Conservation (phyloP, 2,797 vertebrate species). For the Anguilla pacifica region DNA sequence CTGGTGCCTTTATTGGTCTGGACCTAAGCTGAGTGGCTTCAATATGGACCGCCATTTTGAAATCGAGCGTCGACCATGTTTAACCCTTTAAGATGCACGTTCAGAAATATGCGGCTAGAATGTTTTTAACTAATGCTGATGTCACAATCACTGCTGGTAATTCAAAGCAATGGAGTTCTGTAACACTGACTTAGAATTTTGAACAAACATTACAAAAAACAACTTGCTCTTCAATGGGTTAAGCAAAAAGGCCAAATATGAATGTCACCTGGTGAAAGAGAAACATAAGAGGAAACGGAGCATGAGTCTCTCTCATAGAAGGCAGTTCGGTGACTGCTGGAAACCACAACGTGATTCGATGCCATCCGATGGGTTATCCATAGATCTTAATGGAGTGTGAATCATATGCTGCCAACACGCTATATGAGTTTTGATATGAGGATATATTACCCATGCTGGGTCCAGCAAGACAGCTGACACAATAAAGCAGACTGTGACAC, state of each 20-base stretch:
- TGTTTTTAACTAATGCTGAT: neutral
- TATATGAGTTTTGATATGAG: neutral
- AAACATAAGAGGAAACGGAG: neutral
- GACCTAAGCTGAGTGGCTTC: slow-evolving; percentile 6
- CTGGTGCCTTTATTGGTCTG: slow-evolving; percentile 23
- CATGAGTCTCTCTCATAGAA: too few relatives aligned
- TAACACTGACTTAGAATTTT: too few relatives aligned
- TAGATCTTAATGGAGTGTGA: neutral
- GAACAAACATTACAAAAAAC: too few relatives aligned
- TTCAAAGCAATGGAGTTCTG: too few relatives aligned
- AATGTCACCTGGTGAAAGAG: neutral
- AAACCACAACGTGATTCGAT: neutral
- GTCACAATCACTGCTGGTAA: neutral
- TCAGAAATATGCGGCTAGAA: too few relatives aligned
- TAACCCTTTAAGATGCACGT: too few relatives aligned
- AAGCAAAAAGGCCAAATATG: neutral
- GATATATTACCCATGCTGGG: neutral
- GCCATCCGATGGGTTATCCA: neutral
- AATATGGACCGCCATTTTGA: neutral
- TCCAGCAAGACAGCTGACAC: neutral
- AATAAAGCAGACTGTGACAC: neutral
- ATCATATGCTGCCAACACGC: neutral
- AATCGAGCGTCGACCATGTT: neutral
- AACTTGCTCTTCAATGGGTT: too few relatives aligned
- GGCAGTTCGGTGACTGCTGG: neutral